Conservation (phyloP, 1,140 invertebrate genomes). For the Teleopsis dalmanni region DNA sequence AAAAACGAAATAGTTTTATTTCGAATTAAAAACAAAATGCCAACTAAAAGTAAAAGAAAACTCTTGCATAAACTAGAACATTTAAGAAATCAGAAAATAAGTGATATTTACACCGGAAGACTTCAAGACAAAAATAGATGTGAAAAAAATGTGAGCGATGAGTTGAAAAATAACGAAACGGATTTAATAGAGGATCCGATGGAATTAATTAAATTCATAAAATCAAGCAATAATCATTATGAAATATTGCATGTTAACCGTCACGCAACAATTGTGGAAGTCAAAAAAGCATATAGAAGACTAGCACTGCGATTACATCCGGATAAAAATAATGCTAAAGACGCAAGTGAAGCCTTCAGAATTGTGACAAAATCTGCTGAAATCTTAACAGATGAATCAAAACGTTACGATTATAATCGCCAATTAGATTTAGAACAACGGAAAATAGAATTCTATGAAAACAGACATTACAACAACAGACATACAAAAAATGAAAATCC, state of each 20-base stretch:
- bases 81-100: not conserved
- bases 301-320: conserved; percentile 94
- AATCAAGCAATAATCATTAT: conserved; percentile 88
- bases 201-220: conserved; percentile 54
- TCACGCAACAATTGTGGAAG: conserved; percentile 83
- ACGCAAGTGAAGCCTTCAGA: conserved; percentile 94
- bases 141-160: no score
- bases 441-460: conserved; percentile 2
- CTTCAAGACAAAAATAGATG: no score
- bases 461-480: conserved; percentile 5
- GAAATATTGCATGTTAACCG: conserved; percentile 88
- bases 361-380: conserved; percentile 86
- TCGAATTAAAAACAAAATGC: not conserved
- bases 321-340: conserved; percentile 96
- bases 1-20: no score
- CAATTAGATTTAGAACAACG: conserved; percentile 1
- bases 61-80: not conserved
- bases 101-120: not conserved
- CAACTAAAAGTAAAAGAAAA: not conserved
- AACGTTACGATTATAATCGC: conserved; percentile 87
- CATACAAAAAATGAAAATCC: not conserved
- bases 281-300: conserved; percentile 95
- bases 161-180: conserved; percentile 15
- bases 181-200: conserved; percentile 52
- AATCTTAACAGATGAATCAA: conserved; percentile 83